Base-by-base conservation (phyloP, 2,113 vertebrate genomes). In the Scatophagus argus region DNA sequence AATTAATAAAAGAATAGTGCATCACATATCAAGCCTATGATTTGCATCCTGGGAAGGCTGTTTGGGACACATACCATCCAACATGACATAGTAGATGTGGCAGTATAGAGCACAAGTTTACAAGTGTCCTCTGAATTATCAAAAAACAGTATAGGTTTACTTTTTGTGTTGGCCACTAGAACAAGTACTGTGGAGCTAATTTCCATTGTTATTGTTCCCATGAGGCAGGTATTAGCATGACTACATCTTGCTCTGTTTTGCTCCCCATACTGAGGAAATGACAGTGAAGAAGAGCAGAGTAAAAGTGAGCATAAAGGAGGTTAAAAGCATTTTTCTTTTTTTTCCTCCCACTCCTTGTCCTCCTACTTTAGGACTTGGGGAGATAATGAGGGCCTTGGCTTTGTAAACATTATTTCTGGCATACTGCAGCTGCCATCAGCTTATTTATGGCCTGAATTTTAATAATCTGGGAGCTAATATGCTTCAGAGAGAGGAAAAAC, bases 351-450 rank as follows among this genome's bases (percentile, higher is more conserved):
- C 76, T 80, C 39, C 79, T 88, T 66, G 79, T 87, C 81, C 69
- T 88, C 70, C 85, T 65, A 83, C 86, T 85, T 83, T 46, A 85
- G 79, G 74, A 84, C 74, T 91, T 87, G 85, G 82, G 91, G 77
- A 87, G 87, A 88, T 91, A 94, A 94, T 91, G 93, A 94, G 77
- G 88, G 83, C 31, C 63, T 88, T 86, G 86, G 86, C 85, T 90
- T 90, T 88, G 85, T 94, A 94, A 94, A 95, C 93, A 94, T 95
- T 94, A 94, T 95, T 94, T 94, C 90, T 94, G 93, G 89, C 87
- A 90, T 93, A 94, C 91, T 90, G 90, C 90, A 80, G 83, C 79
- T 51, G 87, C 89, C 90, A 91, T 93, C 86, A 88, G 79, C 87
- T 93, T 94, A 93, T 95, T 93, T 94, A 93, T 91, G 87, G 88